phyloP scores from a whole-genome alignment of 2,797 vertebrate species.

The Acropternis orthonyx region DNA sequence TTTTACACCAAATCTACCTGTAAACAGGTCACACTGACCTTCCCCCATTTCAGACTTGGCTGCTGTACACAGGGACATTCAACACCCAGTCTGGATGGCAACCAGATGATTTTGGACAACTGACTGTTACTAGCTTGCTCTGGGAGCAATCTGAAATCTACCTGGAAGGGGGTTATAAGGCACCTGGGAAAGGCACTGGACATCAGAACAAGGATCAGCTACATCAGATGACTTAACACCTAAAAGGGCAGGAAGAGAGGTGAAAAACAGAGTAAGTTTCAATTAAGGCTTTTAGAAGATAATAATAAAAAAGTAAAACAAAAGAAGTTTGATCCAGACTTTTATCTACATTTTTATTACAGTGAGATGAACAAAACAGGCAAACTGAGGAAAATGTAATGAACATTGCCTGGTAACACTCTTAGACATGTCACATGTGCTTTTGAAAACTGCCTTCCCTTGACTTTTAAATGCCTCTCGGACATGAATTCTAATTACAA shows the following conservation, averaged over 20 bases:
- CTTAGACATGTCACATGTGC: background rate
- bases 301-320: background rate
- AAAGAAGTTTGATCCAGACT: background rate
- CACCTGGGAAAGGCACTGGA: background rate
- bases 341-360: constrained; percentile 22
- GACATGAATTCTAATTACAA: background rate
- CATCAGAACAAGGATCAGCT: background rate
- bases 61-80: background rate
- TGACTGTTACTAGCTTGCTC: background rate
- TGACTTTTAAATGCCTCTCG: background rate
- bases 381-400: background rate
- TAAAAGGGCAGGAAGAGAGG: background rate
- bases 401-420: background rate
- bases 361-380: background rate
- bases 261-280: background rate
- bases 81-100: background rate
- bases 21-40: fast-evolving
- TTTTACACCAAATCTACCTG: background rate
- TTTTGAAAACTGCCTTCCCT: background rate
- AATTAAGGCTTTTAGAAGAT: background rate
- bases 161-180: background rate
- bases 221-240: background rate
- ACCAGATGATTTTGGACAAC: background rate
- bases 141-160: background rate
- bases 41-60: background rate